Evolutionary conservation across 30 jellyfish, hydroid and myxozoan species (phyloP).

Genomic region (Hydractinia echinata): DNA sequence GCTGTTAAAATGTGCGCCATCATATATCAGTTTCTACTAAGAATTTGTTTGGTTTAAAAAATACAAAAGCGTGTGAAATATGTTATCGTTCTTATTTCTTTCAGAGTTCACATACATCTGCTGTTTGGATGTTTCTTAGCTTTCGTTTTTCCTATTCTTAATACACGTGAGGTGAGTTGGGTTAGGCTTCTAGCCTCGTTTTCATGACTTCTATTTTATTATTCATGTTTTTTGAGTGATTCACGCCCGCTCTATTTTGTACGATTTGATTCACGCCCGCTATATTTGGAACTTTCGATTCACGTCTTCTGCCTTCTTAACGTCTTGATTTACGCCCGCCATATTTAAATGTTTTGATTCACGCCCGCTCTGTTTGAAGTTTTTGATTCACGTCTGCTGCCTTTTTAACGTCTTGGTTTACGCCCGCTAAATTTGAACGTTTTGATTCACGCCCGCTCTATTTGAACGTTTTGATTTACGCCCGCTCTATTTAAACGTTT

Average conservation of each 20-base stretch:
- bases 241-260: not conserved
- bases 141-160: conserved; percentile 72
- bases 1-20: no score
- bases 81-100: not conserved
- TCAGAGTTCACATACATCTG: conserved; percentile 78
- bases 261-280: not conserved
- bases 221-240: not conserved
- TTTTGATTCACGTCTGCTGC: no score
- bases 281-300: not conserved
- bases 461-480: not conserved
- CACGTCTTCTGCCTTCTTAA: no score
- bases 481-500: no score
- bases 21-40: no score
- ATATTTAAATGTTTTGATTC: not conserved
- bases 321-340: no score
- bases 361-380: not conserved
- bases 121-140: conserved; percentile 95
- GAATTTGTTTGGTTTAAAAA: no score
- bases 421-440: no score
- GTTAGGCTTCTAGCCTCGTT: no score
- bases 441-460: not conserved
- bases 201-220: no score
- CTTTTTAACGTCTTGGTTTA: no score
- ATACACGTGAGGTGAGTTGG: conserved; percentile 79
- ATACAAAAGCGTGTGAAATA: no score